Conservation (phyloP, 2,888 invertebrate genomes). For the Tetrapedia diversipes region DNA sequence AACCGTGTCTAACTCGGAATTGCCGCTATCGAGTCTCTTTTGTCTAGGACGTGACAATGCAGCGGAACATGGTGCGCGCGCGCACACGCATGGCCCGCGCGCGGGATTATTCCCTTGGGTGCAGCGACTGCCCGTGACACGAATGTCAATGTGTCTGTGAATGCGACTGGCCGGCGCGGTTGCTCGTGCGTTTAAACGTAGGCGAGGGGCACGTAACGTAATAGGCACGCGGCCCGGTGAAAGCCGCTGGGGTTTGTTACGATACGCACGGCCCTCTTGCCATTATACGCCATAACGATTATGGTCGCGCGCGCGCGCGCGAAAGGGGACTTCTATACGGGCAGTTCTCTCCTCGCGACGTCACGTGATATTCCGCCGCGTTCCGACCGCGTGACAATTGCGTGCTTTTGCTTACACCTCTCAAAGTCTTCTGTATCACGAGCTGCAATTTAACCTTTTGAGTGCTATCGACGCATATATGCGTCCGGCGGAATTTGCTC, state of each 20-base stretch:
- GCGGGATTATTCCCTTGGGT: constrained; percentile 68
- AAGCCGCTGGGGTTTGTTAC: constrained; percentile 69
- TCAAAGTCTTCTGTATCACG: background rate
- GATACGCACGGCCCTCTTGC: constrained; percentile 71
- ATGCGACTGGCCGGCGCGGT: constrained; percentile 55
- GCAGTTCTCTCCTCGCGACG: constrained; percentile 3
- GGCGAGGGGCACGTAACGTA: constrained; percentile 73
- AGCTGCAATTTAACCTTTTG: no score
- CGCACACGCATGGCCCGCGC: constrained; percentile 36
- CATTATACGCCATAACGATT: constrained; percentile 72
- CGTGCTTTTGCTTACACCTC: background rate
- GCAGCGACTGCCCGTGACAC: constrained; percentile 80
- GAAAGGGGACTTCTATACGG: constrained; percentile 55
- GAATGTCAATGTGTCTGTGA: constrained; percentile 76
- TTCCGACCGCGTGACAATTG: background rate
- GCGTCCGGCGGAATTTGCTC: no score
- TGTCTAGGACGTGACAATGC: constrained; percentile 50
- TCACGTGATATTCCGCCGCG: constrained; percentile 14
- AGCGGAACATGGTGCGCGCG: constrained; percentile 17
- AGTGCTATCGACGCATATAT: no score
- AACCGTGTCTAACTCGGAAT: constrained; percentile 36
- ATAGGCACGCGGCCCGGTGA: constrained; percentile 72
- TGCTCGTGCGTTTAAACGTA: constrained; percentile 71
- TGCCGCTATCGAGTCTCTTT: constrained; percentile 20
- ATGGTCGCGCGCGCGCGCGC: constrained; percentile 63